Base-by-base conservation (phyloP, 2,113 vertebrate genomes). In the Lophochroa leadbeateri region DNA sequence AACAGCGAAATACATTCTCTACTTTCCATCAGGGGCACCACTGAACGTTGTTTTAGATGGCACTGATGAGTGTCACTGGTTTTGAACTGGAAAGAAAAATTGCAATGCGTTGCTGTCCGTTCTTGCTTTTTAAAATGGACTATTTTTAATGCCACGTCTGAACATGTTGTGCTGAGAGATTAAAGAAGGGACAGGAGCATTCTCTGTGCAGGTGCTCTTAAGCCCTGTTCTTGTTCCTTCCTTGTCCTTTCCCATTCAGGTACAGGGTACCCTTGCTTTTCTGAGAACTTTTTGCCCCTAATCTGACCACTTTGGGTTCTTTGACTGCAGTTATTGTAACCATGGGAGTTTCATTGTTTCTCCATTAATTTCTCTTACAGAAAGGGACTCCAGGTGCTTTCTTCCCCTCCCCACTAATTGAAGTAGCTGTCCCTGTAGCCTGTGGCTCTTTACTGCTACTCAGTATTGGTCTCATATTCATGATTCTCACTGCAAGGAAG, bases 401-500 rank as follows among this genome's bases (percentile, higher is more conserved):
- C 76, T 97, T 97, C 95, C 97, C 97, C 2, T 97, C 99, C 87
- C 99, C 99, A 27, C 98, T 99, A 98, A 97, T 99, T 89, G 98
- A 98, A 92, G 98, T 99, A 92, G 98, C 98, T 33, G 98, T 99
- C 78, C 99, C 99, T 2, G 98, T 99, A 23, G 98, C 98, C 97
- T 99, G 98, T 37, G 98, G 99, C 83, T 99, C 98, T 76, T 97
- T 98, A 50, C 97, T 99, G 58, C 98, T 99, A 6, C 98, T 98
- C 86, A 97, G 98, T 82, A 96, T 99, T 64, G 98, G 97, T 8
- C 97, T 99, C 80, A 98, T 99, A 68, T 99, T 99, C 95, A 98
- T 99, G 91, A 86, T 99, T 96, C 97, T 99, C 97, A 99, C 99
- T 5, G 99, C 99, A 39, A 98, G 99, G 61, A 99, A 99, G 98